Conservation (phyloP, 92 coral and sea anemone genomes). For the Isaurus tuberculatus region DNA sequence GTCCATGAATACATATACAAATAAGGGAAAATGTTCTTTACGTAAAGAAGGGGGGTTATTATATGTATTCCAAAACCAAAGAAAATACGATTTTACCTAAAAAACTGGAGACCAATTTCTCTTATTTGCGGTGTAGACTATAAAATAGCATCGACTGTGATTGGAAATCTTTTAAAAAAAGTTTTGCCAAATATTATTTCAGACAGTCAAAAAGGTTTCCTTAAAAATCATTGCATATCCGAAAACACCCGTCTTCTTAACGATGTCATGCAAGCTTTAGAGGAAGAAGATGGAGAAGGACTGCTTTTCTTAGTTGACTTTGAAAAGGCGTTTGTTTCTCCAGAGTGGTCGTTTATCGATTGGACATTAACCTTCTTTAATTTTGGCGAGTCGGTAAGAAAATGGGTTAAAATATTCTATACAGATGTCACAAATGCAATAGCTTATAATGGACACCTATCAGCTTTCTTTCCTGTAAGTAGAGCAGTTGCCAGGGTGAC, state of each 20-base stretch:
- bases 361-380: background rate
- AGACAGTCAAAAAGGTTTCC: background rate
- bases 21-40: background rate
- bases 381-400: slow-evolving; percentile 17
- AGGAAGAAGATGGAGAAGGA: background rate
- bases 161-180: background rate
- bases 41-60: slow-evolving; percentile 1
- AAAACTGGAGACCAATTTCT: background rate
- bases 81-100: background rate
- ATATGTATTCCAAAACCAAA: background rate
- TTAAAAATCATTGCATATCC: background rate
- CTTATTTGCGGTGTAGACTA: background rate
- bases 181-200: background rate
- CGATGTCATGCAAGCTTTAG: background rate
- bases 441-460: slow-evolving; percentile 13
- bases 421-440: slow-evolving; percentile 4
- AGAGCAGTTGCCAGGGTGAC: slow-evolving; percentile 12
- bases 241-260: background rate
- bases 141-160: background rate
- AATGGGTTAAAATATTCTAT: slow-evolving; percentile 9
- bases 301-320: background rate
- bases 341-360: background rate
- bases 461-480: slow-evolving; percentile 1
- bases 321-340: no score
- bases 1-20: background rate